Conservation (phyloP, 1,140 invertebrate genomes). For the Drosophila serrata region DNA sequence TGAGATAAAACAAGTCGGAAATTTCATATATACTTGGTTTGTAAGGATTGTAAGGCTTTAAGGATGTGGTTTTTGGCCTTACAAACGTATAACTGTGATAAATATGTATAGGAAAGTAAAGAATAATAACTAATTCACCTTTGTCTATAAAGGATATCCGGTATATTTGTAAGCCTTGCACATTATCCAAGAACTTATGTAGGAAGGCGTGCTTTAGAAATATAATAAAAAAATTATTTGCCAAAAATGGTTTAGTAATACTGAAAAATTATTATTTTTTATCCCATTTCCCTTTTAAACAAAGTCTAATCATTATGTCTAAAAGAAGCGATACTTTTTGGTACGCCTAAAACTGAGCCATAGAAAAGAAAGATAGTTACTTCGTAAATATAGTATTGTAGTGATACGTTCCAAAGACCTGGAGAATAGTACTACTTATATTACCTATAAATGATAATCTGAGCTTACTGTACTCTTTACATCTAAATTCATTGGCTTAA, state of each 20-base stretch:
- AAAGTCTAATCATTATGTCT: too few species aligned
- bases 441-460: too few species aligned
- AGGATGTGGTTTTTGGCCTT: not conserved
- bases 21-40: not conserved
- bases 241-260: not conserved
- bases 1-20: not conserved
- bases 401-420: too few species aligned
- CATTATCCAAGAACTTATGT: not conserved
- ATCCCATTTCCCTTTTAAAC: too few species aligned
- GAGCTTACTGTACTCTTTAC: not conserved
- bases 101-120: not conserved
- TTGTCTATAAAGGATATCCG: not conserved
- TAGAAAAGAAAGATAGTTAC: too few species aligned
- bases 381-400: too few species aligned
- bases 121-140: not conserved
- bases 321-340: too few species aligned
- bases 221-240: not conserved
- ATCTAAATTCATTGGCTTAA: not conserved
- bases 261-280: not conserved
- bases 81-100: not conserved
- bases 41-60: too few species aligned
- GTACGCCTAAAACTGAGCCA: too few species aligned
- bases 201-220: not conserved
- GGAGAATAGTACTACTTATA: too few species aligned
- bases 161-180: not conserved